Conservation (phyloP, 2,888 invertebrate species). For the Amphimallon solstitiale region DNA sequence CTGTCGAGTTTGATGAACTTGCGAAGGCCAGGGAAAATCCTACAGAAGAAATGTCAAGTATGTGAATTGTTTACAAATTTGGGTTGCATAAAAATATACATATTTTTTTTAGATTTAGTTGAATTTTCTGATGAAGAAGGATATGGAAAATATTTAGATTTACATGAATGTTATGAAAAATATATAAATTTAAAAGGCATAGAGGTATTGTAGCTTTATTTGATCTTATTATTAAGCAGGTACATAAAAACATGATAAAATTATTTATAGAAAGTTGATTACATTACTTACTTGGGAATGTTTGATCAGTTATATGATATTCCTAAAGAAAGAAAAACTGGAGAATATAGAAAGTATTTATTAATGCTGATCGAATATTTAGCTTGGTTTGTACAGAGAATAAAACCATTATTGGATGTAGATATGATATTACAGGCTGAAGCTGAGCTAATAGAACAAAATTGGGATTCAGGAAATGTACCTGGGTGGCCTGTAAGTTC, state of each 20-base stretch:
- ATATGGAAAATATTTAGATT: slow-evolving; percentile 96
- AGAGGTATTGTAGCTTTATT: slow-evolving; percentile 71
- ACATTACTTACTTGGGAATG: slow-evolving; percentile 91
- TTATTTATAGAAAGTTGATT: slow-evolving; percentile 82
- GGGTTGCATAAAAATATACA: background rate
- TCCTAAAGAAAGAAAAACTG: slow-evolving; percentile 89
- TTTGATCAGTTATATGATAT: slow-evolving; percentile 98
- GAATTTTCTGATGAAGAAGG: slow-evolving; percentile 99
- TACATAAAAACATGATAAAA: too few species aligned
- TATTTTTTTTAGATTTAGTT: slow-evolving; percentile 74
- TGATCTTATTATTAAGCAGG: background rate
- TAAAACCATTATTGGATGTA: slow-evolving; percentile 87
- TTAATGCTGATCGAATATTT: slow-evolving; percentile 86
- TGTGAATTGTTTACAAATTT: slow-evolving; percentile 51
- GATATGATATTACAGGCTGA: slow-evolving; percentile 81
- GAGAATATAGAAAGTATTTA: slow-evolving; percentile 87
- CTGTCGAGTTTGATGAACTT: slow-evolving; percentile 96
- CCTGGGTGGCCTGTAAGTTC: slow-evolving; percentile 90
- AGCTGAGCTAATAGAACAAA: slow-evolving; percentile 81
- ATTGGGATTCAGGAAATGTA: slow-evolving; percentile 90
- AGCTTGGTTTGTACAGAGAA: slow-evolving; percentile 81
- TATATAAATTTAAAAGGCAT: slow-evolving; percentile 97
- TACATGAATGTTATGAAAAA: slow-evolving; percentile 95
- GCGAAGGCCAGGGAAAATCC: slow-evolving; percentile 90
- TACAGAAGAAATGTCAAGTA: slow-evolving; percentile 84